Evolutionary conservation across 2,888 invertebrate genomes (phyloP).

Genomic region (Scotopteryx bipunctaria): DNA sequence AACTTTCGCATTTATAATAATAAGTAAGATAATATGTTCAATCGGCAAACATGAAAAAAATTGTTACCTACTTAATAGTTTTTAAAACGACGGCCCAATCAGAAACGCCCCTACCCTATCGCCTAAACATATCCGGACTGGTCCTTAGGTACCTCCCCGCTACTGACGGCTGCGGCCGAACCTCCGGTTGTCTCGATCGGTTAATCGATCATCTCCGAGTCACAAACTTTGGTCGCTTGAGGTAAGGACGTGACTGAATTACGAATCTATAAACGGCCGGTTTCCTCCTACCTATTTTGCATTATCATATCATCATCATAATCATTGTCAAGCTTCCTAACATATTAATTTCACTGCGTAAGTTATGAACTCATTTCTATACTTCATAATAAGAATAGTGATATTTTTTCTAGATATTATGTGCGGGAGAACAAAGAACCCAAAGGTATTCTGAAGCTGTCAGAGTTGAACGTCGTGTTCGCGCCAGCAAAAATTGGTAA

Average conservation of each 20-base stretch:
- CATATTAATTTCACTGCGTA: slow-evolving; percentile 10
- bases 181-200: slow-evolving; percentile 74
- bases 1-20: too few species aligned
- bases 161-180: slow-evolving; percentile 75
- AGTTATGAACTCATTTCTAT: neutral
- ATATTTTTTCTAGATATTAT: slow-evolving; percentile 79
- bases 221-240: slow-evolving; percentile 79
- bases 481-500: slow-evolving; percentile 91
- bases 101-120: slow-evolving; percentile 7
- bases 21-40: too few species aligned
- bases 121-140: slow-evolving; percentile 63
- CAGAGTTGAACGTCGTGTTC: slow-evolving; percentile 92
- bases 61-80: too few species aligned
- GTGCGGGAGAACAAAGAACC: slow-evolving; percentile 90
- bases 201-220: slow-evolving; percentile 75
- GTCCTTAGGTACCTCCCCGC: slow-evolving; percentile 78
- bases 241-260: slow-evolving; percentile 64
- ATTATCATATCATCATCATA: slow-evolving; percentile 18
- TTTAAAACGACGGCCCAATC: too few species aligned
- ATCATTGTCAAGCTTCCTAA: slow-evolving; percentile 23
- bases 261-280: slow-evolving; percentile 18
- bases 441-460: slow-evolving; percentile 91
- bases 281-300: slow-evolving; percentile 11
- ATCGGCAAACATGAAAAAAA: too few species aligned
- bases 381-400: neutral